A percentile compares a stretch with the other conserved stretches of the same genome.
Evolutionary conservation across 2,888 invertebrate genomes (phyloP).

Genomic region (Brenthis daphne): DNA sequence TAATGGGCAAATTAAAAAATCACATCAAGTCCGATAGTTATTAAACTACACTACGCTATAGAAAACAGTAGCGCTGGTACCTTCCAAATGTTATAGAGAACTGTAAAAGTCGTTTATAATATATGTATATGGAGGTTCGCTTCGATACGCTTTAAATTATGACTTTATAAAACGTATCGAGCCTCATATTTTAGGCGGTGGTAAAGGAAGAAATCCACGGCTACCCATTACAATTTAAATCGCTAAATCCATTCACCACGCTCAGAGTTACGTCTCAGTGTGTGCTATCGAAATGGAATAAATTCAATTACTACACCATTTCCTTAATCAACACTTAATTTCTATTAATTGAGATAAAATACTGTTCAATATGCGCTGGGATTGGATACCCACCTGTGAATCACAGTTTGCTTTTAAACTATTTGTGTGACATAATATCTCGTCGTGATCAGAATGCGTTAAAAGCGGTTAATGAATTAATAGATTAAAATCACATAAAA

Average conservation of each 20-base stretch:
- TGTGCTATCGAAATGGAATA: conserved; percentile 37
- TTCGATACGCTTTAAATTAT: conserved; percentile 72
- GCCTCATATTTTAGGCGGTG: conserved; percentile 61
- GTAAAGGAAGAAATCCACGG: conserved; percentile 60
- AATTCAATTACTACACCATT: conserved; percentile 39
- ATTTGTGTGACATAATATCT: conserved; percentile 36
- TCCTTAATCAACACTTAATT: conserved; percentile 42
- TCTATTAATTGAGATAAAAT: conserved; percentile 43
- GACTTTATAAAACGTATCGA: conserved; percentile 68
- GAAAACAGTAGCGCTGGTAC: conserved; percentile 19
- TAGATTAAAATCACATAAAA: conserved; percentile 35
- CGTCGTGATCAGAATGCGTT: conserved; percentile 33
- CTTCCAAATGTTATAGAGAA: conserved; percentile 4
- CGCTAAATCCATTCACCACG: conserved; percentile 67
- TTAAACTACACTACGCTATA: not conserved
- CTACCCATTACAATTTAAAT: conserved; percentile 53
- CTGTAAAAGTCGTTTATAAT: not conserved
- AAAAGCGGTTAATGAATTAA: conserved; percentile 33
- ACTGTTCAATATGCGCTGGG: conserved; percentile 33
- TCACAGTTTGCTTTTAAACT: conserved; percentile 29
- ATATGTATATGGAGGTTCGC: conserved; percentile 31
- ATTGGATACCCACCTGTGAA: conserved; percentile 32
- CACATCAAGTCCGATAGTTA: not conserved
- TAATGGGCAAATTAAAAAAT: no score
- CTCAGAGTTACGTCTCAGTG: conserved; percentile 39